These are phyloP conservation scores for Rhodeus uyekii DNA, from an alignment of 2,797 vertebrate species.

Conservation along the genomic window DNA sequence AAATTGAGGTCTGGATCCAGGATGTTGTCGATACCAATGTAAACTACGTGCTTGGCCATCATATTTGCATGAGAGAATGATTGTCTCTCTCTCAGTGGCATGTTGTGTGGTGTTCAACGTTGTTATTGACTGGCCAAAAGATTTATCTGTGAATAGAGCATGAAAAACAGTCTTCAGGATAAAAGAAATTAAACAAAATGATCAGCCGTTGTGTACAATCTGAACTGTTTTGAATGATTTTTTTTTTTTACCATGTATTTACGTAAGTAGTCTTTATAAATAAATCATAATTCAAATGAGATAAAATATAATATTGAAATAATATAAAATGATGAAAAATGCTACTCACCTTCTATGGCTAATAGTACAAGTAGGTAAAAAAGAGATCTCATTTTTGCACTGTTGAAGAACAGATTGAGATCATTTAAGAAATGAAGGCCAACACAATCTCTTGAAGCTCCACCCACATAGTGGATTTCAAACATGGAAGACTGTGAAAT, in stretches of 20 bases:
- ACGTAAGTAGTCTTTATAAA: background rate
- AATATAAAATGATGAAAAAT: background rate
- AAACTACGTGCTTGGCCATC: background rate
- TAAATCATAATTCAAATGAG: background rate
- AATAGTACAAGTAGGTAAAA: background rate
- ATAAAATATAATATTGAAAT: background rate
- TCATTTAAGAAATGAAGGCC: background rate
- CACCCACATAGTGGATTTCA: background rate
- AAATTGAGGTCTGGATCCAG: constrained; percentile 28
- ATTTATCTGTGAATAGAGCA: background rate
- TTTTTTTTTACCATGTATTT: background rate
- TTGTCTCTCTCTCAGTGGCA: background rate
- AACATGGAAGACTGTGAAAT: background rate
- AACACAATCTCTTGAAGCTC: background rate
- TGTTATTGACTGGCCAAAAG: background rate
- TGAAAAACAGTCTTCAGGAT: background rate
- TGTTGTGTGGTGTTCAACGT: background rate
- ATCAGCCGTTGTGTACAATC: background rate
- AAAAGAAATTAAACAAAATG: background rate
- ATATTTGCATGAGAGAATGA: constrained; percentile 41
- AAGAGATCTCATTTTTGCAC: background rate
- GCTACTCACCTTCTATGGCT: background rate
- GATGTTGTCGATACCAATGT: constrained; percentile 42
- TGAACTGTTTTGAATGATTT: background rate
- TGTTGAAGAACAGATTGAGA: background rate